Base-by-base conservation (phyloP, 2,888 invertebrate species). In the Timandra comae region DNA sequence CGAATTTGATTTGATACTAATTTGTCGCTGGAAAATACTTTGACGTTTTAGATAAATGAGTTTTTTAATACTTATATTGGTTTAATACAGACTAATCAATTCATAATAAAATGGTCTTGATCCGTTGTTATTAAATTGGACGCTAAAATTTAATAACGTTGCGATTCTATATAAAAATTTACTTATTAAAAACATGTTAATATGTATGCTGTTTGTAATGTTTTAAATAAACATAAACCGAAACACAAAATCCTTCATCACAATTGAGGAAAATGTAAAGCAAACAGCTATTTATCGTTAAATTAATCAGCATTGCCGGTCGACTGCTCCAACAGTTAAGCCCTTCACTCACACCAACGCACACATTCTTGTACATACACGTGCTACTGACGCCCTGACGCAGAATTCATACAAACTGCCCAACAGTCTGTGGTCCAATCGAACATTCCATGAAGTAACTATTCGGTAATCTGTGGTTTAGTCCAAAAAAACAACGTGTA, bases 271-370 rank as follows among this genome's bases (percentile, higher is more conserved):
- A 73, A 73, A 73, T 65, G 65, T 63, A 63, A 68, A 58, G 64
- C 56, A 56, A 63, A 63, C 61, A 59, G 59, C 63, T 64, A 69
- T 69, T 73, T 76, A 72, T 73, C 72, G 65, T 68, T 67, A 68
- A 72, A 77, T 70, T 76, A 72, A 79, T 79, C 74, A 71, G 61
- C 65, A 69, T 68, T 66, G 67, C 67, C 56, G 70, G 68, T 65
- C 76, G 65, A 63, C 76, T 59, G 60, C 70, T 65, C 36, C 53
- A 46, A 56, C 56, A 66, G 60, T 64, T 56, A 63, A 55, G 77
- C 80, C 79, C 79, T 79, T 74, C 76, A 76, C 74, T 24, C 59
- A 63, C 49, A 74, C 72, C 44, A 32, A 38, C 46, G 39, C 42
- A 55, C 35, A 13, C 16, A 16, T 16, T 35, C 2, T 12, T 16